phyloP scores from a whole-genome alignment of 30 jellyfish, hydroid and myxozoan species.

The Turritopsis rubra region DNA sequence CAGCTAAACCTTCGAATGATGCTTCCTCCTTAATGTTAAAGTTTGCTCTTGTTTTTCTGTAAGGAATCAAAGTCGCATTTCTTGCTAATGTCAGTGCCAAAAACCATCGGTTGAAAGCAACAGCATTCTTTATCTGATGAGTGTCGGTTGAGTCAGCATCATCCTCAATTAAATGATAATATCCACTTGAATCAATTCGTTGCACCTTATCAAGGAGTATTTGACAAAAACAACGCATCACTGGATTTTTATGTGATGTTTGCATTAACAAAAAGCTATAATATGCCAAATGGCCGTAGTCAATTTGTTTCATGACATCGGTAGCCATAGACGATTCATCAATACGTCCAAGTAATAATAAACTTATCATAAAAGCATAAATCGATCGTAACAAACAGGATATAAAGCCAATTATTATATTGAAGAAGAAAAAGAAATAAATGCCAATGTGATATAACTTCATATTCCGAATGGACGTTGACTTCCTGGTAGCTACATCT shows the following conservation, averaged over 20 bases:
- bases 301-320: not conserved
- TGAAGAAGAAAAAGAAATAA: constrained; percentile 11
- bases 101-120: constrained; percentile 17
- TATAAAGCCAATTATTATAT: constrained; percentile 16
- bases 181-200: not conserved
- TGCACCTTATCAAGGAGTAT: not conserved
- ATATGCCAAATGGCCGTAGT: constrained; percentile 9
- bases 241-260: constrained; percentile 1
- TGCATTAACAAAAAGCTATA: constrained; percentile 10
- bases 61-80: not conserved
- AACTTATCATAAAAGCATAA: constrained; percentile 5
- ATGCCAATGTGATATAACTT: constrained; percentile 8
- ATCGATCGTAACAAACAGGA: constrained; percentile 10
- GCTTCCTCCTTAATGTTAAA: not conserved
- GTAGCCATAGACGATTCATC: constrained; percentile 10
- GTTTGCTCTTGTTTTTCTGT: not conserved
- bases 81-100: constrained; percentile 9
- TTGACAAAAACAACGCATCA: constrained; percentile 20
- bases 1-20: not conserved
- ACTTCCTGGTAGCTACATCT: not conserved
- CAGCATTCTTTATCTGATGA: not conserved
- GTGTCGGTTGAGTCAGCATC: not conserved
- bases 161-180: not conserved
- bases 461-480: not conserved
- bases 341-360: constrained; percentile 7